A percentile compares a stretch with the other conserved stretches of the same genome.
These are phyloP conservation scores for Apamea epomidion DNA, from an alignment of 2,888 invertebrate genomes.

Conservation along the genomic window DNA sequence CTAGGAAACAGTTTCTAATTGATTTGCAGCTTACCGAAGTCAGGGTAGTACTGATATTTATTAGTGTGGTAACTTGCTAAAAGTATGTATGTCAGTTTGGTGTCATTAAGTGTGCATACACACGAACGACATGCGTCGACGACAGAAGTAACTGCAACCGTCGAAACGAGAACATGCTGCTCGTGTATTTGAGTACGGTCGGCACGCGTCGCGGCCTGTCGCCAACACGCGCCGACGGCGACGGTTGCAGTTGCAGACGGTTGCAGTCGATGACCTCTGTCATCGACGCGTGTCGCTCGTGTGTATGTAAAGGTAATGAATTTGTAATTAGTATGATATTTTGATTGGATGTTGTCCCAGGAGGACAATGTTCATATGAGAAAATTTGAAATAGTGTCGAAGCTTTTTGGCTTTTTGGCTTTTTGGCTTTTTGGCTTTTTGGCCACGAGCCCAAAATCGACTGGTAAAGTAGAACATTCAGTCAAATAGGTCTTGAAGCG, in stretches of 20 bases:
- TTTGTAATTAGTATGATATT: background rate
- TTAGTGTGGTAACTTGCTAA: background rate
- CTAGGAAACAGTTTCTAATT: slow-evolving; percentile 2
- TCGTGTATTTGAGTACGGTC: background rate
- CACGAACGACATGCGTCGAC: background rate
- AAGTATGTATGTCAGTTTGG: background rate
- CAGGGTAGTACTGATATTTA: background rate
- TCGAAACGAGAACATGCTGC: background rate
- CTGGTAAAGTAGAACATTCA: background rate
- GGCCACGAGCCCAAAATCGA: background rate
- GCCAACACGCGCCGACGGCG: background rate
- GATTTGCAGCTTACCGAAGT: background rate
- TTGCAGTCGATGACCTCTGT: background rate
- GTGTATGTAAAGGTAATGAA: background rate
- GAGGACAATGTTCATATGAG: background rate
- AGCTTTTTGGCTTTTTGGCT: background rate
- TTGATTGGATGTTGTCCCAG: background rate
- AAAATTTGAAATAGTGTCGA: slow-evolving; percentile 1
- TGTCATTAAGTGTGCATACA: background rate
- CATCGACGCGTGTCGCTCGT: background rate
- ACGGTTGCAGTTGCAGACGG: background rate
- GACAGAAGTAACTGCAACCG: background rate
- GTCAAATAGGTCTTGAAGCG: background rate
- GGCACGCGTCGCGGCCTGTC: too few relatives aligned
- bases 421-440: too few relatives aligned